Percentiles rank a stretch among this genome's conserved stretches.
Evolutionary conservation across 2,888 invertebrate genomes (phyloP).

Genomic region (Lingula anatina): DNA sequence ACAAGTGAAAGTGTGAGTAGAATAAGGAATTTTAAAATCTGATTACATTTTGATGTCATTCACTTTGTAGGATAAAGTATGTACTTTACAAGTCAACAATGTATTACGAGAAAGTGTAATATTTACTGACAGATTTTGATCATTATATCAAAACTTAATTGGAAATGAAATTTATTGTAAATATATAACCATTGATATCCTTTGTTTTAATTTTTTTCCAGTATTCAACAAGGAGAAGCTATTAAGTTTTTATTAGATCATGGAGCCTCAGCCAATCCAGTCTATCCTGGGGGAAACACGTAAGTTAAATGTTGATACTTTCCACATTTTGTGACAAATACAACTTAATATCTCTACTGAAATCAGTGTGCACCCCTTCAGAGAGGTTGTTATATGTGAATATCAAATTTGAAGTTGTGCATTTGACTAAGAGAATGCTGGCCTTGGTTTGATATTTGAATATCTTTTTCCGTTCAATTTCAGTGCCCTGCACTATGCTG

Average conservation of each 20-base stretch:
- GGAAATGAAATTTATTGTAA: too few relatives aligned
- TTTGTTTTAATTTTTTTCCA: slow-evolving; percentile 5
- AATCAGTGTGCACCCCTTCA: not conserved
- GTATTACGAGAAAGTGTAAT: too few relatives aligned
- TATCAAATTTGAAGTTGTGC: not conserved
- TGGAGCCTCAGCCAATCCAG: slow-evolving; percentile 39
- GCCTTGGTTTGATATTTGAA: not conserved
- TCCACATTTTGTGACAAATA: too few relatives aligned
- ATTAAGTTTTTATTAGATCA: slow-evolving; percentile 41
- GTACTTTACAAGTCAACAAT: too few relatives aligned
- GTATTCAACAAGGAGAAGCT: slow-evolving; percentile 26
- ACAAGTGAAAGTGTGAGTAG: slow-evolving; percentile 40
- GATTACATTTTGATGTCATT: too few relatives aligned
- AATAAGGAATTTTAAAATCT: not conserved
- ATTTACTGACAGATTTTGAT: too few relatives aligned
- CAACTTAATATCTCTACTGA: too few relatives aligned
- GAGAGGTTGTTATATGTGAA: not conserved
- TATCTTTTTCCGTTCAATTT: slow-evolving; percentile 9
- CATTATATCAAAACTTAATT: too few relatives aligned
- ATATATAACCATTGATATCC: not conserved
- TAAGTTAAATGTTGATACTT: slow-evolving; percentile 19
- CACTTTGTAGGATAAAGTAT: too few relatives aligned
- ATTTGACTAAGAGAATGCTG: too few relatives aligned
- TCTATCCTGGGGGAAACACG: slow-evolving; percentile 44
- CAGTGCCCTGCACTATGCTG: slow-evolving; percentile 45